Evolutionary conservation across 2,888 invertebrate genomes (phyloP), one percentile per base, ranked within the genome.

Genomic region (Epirrhoe tristata): DNA sequence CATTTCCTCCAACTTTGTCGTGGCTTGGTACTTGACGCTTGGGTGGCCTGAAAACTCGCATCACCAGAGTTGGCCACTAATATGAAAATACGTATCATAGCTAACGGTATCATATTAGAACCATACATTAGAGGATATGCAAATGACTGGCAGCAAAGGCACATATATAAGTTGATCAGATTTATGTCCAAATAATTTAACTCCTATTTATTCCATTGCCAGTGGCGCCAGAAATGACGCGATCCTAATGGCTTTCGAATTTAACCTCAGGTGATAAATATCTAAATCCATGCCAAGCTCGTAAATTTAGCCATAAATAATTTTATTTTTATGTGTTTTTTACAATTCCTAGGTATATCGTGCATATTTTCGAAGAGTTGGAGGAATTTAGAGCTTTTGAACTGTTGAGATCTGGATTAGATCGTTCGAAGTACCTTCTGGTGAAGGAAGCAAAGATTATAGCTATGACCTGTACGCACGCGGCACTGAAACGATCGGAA

Each of bases 391-490:
- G 99, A 58, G 99, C 99, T 0, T 99, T 99, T 89, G 99, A 99
- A 88, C 92, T 99, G 73, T 92, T 99, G 6, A 95, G 99, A 8
- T 98, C 98, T 57, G 99, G 99, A 0, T 93, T 98, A 56, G 99
- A 99, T 87, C 94, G 99, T 56, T 98, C 99, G 0, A 98, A 99
- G 81, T 99, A 99, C 90, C 93, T 99, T 64, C 93, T 99, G 60
- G 99, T 99, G 0, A 98, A 99, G 84, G 99, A 99, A 86, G 99
- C 99, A 0, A 99, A 99, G 93, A 99, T 99, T 63, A 99, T 99
- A 77, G 99, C 99, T 0, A 99, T 99, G 99, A 99, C 99, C 0
- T 99, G 99, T 93, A 99, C 99, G 0, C 99, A 99, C 88, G 99
- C 99, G 0, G 99, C 99, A 0, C 94, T 99, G 10, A 99, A 99